Base-by-base conservation (phyloP, 2,888 invertebrate species). In the Atherix ibis region DNA sequence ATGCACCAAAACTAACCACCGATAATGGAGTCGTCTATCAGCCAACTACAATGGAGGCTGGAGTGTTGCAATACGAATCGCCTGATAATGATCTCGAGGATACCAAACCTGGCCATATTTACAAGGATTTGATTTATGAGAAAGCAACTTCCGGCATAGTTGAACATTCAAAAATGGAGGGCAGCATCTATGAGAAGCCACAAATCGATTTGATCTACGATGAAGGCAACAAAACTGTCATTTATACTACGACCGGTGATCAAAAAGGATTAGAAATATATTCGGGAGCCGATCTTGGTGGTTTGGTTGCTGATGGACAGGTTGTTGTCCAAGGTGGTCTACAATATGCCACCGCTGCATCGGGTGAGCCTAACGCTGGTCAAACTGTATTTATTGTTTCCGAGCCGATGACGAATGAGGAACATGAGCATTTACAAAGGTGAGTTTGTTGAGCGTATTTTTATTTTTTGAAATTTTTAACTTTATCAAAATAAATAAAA, bases 151-250 rank as follows among this genome's bases (percentile, higher is more conserved):
- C 35, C 5, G 17, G 10, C n/a, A 19, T 37, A 4, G 19, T 18
- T 5, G 40, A 40, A 16, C 36, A 34, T 5, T 15, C 29, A 12
- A 41, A 41, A 27, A 35, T 39, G 8, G 42, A 37, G 29, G 40
- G 32, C 5, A 36, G 35, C 9, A 33, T 42, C 16, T 42, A 42
- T 28, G 36, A 38, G 28, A 40, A 41, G 22, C 37, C 26, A 33
- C 78, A 81, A 46, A 81, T 82, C 54, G 82, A 83, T 58, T 64
- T 83, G 49, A 83, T 83, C 49, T 83, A 82, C 59, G 81, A 82
- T 52, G 82, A 82, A 50, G 82, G 82, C 30, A 81, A 80, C 53
- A 81, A 83, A 55, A 82, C 82, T 3, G 81, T 83, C 39, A 82
- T 82, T 55, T 83, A 83, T 49, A 82, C 82, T 33, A 76, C 78